A percentile compares a stretch with the other conserved stretches of the same genome.
Conservation (phyloP, 2,797 vertebrate genomes). For the Eulemur coronatus region DNA sequence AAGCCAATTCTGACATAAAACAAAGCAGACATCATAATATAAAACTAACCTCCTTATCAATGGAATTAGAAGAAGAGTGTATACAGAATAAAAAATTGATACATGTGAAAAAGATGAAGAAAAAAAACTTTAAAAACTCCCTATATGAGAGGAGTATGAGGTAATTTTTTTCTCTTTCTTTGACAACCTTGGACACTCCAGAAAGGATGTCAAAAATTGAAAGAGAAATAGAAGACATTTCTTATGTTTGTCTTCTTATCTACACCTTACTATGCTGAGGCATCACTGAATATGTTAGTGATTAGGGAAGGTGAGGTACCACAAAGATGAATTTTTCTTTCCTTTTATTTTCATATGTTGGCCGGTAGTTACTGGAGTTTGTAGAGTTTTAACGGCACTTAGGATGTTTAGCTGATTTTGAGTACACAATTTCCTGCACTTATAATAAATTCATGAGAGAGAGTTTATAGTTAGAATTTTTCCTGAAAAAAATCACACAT, state of each 20-base stretch:
- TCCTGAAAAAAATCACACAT: not conserved
- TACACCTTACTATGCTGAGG: not conserved
- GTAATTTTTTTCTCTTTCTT: not conserved
- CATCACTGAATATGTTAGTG: not conserved
- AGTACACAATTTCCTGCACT: not conserved
- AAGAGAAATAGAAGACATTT: not conserved
- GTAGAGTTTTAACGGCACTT: not conserved
- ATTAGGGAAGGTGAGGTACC: not conserved
- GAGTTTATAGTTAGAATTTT: not conserved
- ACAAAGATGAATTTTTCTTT: not conserved
- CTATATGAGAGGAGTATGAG: not conserved
- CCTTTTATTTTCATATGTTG: not conserved
- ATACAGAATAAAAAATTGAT: not conserved
- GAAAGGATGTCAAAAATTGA: not conserved
- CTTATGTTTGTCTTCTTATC: not conserved
- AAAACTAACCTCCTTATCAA: not conserved
- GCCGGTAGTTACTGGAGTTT: not conserved
- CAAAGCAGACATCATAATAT: not conserved
- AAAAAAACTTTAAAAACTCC: not conserved
- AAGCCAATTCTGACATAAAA: not conserved
- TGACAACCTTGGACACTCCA: not conserved
- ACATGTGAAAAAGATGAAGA: not conserved
- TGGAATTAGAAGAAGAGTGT: not conserved
- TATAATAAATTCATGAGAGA: not conserved
- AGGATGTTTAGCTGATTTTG: not conserved